Evolutionary conservation across 2,113 vertebrate genomes (phyloP).

Genomic region (Nipponia nippon): DNA sequence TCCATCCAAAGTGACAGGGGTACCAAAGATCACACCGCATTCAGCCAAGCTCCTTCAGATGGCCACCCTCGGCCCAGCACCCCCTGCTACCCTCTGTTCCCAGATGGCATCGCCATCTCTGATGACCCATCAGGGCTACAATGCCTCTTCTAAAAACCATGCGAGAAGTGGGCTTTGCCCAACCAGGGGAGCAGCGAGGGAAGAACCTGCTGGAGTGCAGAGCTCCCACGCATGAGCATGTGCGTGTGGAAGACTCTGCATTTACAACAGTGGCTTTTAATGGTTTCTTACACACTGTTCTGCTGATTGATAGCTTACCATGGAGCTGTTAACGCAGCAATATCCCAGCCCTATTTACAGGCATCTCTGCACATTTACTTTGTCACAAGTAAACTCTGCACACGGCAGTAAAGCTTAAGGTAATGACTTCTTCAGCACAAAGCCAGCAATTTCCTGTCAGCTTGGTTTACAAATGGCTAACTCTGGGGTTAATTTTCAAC

Average conservation of each 20-base stretch:
- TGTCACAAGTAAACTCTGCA: conserved; percentile 66
- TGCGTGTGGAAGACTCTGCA: not conserved
- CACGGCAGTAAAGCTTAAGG: conserved; percentile 69
- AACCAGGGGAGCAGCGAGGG: not conserved
- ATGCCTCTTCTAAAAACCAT: not conserved
- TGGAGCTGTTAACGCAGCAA: conserved; percentile 43
- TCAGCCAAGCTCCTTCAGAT: not conserved
- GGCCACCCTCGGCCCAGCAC: fast-evolving
- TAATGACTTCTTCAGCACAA: conserved; percentile 70
- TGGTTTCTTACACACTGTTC: not conserved
- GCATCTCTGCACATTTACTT: conserved; percentile 65
- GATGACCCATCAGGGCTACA: not conserved
- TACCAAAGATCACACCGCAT: not conserved
- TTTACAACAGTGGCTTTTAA: not conserved
- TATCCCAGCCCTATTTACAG: conserved; percentile 57
- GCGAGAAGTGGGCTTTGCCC: not conserved
- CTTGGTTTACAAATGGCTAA: conserved; percentile 57
- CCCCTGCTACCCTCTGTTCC: not conserved
- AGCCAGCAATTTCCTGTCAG: conserved; percentile 68
- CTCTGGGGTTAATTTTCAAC: conserved; percentile 66
- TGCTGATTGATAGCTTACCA: conserved; percentile 57
- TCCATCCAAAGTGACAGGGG: not conserved
- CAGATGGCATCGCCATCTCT: fast-evolving
- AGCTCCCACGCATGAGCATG: fast-evolving
- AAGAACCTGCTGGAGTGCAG: not conserved